These are phyloP conservation scores for Danio choprae DNA, from an alignment of 2,797 vertebrate species.

Conservation along the genomic window DNA sequence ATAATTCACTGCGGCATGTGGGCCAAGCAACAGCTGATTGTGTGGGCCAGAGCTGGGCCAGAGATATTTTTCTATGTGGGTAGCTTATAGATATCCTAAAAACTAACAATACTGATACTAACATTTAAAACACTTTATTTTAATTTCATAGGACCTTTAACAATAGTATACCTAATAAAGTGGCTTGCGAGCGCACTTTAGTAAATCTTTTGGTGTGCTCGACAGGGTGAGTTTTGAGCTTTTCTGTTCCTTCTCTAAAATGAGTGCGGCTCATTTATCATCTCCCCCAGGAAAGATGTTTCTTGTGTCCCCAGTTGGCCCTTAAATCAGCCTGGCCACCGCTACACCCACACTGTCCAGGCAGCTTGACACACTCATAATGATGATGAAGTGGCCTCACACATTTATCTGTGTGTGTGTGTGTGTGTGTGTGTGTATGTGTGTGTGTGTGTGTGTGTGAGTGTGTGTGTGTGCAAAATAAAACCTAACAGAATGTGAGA, in stretches of 20 bases:
- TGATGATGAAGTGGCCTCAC: conserved; percentile 40
- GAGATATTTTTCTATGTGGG: too few species aligned
- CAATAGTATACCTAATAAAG: too few species aligned
- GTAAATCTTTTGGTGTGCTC: neutral
- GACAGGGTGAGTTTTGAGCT: neutral
- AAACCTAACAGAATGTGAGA: neutral
- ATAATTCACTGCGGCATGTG: too few species aligned
- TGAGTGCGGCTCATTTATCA: conserved; percentile 8
- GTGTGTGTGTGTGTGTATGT: too few species aligned
- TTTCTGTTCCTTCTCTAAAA: conserved; percentile 15
- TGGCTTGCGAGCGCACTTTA: neutral
- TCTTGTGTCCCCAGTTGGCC: conserved; percentile 18
- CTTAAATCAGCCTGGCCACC: conserved; percentile 30
- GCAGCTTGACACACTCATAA: conserved; percentile 37
- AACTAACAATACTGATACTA: too few species aligned
- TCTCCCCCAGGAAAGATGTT: conserved; percentile 26
- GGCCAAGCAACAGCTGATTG: too few species aligned
- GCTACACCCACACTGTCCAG: conserved; percentile 21
- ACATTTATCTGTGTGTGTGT: conserved; percentile 2
- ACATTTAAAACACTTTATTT: too few species aligned
- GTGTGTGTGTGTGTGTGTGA: too few species aligned
- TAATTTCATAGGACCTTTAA: too few species aligned
- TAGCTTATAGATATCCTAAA: too few species aligned
- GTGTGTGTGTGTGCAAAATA: conserved; percentile 11
- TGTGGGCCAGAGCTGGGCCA: too few species aligned